These are phyloP conservation scores for Chrysodeixis includens DNA, from an alignment of 2,888 invertebrate genomes.

Conservation along the genomic window DNA sequence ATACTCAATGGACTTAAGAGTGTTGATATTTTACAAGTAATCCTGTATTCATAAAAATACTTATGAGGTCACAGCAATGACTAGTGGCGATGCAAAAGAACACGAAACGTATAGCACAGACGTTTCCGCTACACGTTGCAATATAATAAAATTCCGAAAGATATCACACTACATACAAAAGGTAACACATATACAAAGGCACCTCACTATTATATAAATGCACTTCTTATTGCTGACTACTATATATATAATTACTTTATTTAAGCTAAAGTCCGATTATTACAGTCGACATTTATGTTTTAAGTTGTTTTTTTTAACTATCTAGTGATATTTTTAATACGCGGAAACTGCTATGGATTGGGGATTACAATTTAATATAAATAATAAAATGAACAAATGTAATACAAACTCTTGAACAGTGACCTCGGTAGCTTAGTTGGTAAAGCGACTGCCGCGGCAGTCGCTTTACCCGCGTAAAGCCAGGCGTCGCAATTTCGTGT, in stretches of 20 bases:
- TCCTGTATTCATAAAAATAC: background rate
- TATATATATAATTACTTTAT: slow-evolving; percentile 22
- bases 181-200: slow-evolving; percentile 55
- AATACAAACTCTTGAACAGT: too few species aligned
- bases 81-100: slow-evolving; percentile 39
- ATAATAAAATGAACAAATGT: too few species aligned
- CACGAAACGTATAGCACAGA: slow-evolving; percentile 36
- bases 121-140: too few species aligned
- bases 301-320: too few species aligned
- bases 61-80: slow-evolving; percentile 44
- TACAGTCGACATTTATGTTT: background rate
- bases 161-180: slow-evolving; percentile 19
- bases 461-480: too few species aligned
- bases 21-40: background rate
- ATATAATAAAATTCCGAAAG: slow-evolving; percentile 8
- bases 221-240: slow-evolving; percentile 49
- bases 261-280: slow-evolving; percentile 21
- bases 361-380: too few species aligned
- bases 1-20: too few species aligned
- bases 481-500: too few species aligned
- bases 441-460: too few species aligned
- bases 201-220: slow-evolving; percentile 55
- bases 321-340: too few species aligned
- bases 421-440: too few species aligned
- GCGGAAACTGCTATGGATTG: too few species aligned